Conservation (phyloP, 2,797 vertebrate species). For the Dendrocincla tyrannina region DNA sequence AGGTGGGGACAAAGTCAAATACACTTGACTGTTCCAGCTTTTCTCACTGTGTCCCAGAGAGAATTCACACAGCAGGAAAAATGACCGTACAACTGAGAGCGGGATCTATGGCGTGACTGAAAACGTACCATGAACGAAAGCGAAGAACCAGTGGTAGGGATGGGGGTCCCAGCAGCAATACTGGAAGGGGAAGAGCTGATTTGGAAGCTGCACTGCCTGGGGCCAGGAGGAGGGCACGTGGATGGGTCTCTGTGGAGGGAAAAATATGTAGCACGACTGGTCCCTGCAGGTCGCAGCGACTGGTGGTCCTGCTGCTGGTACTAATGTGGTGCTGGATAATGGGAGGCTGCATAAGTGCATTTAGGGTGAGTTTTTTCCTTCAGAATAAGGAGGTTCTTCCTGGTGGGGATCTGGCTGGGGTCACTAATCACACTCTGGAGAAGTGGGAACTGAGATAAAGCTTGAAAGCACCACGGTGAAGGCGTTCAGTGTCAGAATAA, state of each 20-base stretch:
- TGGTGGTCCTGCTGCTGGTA: fast-evolving
- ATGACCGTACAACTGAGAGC: neutral
- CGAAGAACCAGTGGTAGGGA: neutral
- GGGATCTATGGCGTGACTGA: fast-evolving
- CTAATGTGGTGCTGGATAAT: neutral
- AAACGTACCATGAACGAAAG: slow-evolving; percentile 4
- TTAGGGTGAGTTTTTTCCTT: neutral
- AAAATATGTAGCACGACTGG: neutral
- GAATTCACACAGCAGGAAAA: neutral
- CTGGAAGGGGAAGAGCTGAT: slow-evolving; percentile 30
- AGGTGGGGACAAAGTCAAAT: slow-evolving; percentile 12
- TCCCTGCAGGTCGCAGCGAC: neutral
- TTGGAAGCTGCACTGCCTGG: neutral
- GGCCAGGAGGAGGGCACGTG: neutral
- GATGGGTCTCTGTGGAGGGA: neutral
- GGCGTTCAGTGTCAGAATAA: neutral
- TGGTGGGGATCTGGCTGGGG: neutral
- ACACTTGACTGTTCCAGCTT: slow-evolving; percentile 13
- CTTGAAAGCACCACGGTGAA: fast-evolving
- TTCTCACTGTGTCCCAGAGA: neutral
- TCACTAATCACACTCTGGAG: neutral
- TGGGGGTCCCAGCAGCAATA: slow-evolving; percentile 6
- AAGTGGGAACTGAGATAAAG: neutral
- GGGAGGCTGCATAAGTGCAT: neutral
- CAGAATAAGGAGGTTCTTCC: neutral